These are phyloP conservation scores for Mareca penelope DNA, from an alignment of 2,797 vertebrate genomes.

Conservation along the genomic window DNA sequence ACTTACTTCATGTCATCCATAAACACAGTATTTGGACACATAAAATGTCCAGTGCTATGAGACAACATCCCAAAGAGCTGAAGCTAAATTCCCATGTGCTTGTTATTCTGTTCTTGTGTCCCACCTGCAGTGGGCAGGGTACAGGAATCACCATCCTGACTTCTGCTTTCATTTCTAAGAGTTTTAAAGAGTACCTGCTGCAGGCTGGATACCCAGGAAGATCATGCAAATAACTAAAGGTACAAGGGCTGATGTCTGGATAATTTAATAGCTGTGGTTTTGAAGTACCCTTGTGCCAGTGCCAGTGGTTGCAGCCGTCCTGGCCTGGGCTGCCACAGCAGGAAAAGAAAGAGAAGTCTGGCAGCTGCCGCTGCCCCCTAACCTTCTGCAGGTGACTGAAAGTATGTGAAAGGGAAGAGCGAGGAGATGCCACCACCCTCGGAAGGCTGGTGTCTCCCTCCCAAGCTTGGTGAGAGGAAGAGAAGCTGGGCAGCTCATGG, in stretches of 20 bases:
- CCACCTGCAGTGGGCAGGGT: fast-evolving
- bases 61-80: not conserved
- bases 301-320: not conserved
- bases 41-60: fast-evolving
- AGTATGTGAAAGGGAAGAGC: fast-evolving
- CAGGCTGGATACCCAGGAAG: not conserved
- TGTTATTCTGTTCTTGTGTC: fast-evolving
- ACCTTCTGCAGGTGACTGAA: not conserved
- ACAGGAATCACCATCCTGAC: not conserved
- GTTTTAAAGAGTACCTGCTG: not conserved
- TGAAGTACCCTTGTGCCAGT: fast-evolving
- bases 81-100: fast-evolving
- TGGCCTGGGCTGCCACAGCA: not conserved
- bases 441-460: not conserved
- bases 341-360: not conserved
- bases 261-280: not conserved
- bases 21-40: not conserved
- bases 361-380: not conserved
- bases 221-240: not conserved
- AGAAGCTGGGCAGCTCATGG: not conserved
- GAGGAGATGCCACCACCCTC: not conserved
- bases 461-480: not conserved
- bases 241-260: not conserved
- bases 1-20: not conserved
- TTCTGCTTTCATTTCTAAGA: not conserved